Conservation (phyloP, 2,888 invertebrate genomes). For the Limnephilus lunatus region DNA sequence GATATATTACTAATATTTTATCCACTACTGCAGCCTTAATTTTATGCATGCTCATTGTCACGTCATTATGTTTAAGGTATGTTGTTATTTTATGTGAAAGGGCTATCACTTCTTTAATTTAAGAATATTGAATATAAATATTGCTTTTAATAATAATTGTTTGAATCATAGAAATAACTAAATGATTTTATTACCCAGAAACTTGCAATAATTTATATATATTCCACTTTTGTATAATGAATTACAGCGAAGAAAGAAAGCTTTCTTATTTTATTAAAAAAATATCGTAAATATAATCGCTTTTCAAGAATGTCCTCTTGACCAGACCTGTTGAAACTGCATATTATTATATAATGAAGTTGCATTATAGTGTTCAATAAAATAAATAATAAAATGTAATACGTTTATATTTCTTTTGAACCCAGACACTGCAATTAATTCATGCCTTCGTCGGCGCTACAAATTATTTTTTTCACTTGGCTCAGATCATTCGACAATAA, state of each 20-base stretch:
- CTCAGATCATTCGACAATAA: too few relatives aligned
- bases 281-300: background rate
- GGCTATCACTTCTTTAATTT: background rate
- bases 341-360: constrained; percentile 7
- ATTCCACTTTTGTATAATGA: background rate
- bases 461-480: too few relatives aligned
- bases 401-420: background rate
- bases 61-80: background rate
- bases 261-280: background rate
- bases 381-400: constrained; percentile 3
- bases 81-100: background rate
- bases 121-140: background rate
- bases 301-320: constrained; percentile 9
- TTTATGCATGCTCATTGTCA: constrained; percentile 7
- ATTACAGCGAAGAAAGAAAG: background rate
- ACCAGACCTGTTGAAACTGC: constrained; percentile 7
- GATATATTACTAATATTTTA: background rate
- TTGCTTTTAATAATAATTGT: background rate
- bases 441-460: too few relatives aligned
- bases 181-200: background rate
- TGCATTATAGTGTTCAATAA: constrained; percentile 18
- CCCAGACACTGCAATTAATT: too few relatives aligned
- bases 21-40: constrained; percentile 9
- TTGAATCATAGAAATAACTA: background rate
- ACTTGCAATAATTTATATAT: background rate